Evolutionary conservation across 2,888 invertebrate species (phyloP).

Genomic region (Lasioglossum calceatum): DNA sequence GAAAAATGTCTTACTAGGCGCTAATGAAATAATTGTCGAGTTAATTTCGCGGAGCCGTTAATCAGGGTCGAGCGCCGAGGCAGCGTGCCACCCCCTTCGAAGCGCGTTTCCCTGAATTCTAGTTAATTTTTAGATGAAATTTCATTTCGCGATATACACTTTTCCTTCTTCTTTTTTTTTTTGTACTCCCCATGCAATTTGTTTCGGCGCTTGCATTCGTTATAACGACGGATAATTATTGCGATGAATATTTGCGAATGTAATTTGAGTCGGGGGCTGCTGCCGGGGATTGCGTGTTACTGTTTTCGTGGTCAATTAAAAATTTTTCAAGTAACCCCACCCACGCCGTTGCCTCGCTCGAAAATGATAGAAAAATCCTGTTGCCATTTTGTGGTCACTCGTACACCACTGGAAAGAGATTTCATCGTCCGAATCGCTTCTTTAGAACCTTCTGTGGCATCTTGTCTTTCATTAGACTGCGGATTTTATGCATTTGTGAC

Average conservation of each 20-base stretch:
- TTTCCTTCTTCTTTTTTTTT: background rate
- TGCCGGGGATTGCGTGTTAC: background rate
- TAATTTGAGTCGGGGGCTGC: background rate
- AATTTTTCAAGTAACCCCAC: background rate
- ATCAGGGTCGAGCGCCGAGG: constrained; percentile 55
- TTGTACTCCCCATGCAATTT: background rate
- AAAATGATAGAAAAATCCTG: background rate
- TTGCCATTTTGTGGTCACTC: background rate
- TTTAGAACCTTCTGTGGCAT: background rate
- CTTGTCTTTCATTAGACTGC: no score
- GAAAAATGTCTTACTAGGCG: constrained; percentile 62
- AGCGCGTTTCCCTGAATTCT: constrained; percentile 37
- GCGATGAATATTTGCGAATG: constrained; percentile 8
- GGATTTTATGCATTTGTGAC: no score
- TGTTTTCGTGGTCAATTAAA: constrained; percentile 13
- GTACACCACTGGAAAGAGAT: background rate
- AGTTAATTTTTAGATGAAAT: constrained; percentile 58
- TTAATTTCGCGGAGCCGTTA: constrained; percentile 59
- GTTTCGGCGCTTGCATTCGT: constrained; percentile 27
- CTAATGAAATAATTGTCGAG: constrained; percentile 63
- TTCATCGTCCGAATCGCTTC: background rate
- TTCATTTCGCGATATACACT: constrained; percentile 18
- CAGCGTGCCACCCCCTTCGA: constrained; percentile 33
- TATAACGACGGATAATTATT: constrained; percentile 40
- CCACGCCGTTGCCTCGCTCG: background rate